A percentile compares a stretch with the other conserved stretches of the same genome.
These are phyloP conservation scores for Brachyistius frenatus DNA, from an alignment of 2,113 vertebrate genomes.

Conservation along the genomic window DNA sequence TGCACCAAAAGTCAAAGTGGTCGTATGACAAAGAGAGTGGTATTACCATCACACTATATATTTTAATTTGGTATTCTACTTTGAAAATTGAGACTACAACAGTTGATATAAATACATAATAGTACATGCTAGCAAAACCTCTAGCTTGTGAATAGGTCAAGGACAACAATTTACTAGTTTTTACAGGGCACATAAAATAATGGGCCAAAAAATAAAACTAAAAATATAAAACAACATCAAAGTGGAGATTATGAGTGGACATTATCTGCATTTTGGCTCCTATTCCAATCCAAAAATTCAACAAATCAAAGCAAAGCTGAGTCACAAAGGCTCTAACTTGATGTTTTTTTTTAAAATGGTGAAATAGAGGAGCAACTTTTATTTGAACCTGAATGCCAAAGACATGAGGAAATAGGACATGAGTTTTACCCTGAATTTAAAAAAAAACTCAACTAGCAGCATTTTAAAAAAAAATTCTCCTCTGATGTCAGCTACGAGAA, in stretches of 20 bases:
- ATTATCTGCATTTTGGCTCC: no score
- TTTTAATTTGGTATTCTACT: no score
- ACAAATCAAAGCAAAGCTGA: not conserved
- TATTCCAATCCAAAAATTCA: not conserved
- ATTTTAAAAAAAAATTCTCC: constrained; percentile 12
- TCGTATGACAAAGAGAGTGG: no score
- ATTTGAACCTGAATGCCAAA: constrained; percentile 7
- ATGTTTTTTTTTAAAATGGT: not conserved
- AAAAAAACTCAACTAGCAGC: constrained; percentile 20
- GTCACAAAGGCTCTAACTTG: not conserved
- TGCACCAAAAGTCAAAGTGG: no score
- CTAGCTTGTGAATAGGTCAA: no score
- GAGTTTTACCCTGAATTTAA: not conserved
- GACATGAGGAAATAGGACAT: constrained; percentile 19
- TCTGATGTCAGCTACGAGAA: constrained; percentile 51
- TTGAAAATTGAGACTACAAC: no score
- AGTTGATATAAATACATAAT: no score
- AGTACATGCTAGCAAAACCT: no score
- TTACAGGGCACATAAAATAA: not conserved
- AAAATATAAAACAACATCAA: not conserved
- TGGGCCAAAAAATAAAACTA: not conserved
- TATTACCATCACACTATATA: no score
- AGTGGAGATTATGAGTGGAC: not conserved
- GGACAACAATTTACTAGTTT: not conserved
- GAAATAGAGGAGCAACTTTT: constrained; percentile 25